Evolutionary conservation across 2,113 vertebrate species (phyloP), one percentile per base, ranked within the genome.

Genomic region (Protomyctophum bolini): DNA sequence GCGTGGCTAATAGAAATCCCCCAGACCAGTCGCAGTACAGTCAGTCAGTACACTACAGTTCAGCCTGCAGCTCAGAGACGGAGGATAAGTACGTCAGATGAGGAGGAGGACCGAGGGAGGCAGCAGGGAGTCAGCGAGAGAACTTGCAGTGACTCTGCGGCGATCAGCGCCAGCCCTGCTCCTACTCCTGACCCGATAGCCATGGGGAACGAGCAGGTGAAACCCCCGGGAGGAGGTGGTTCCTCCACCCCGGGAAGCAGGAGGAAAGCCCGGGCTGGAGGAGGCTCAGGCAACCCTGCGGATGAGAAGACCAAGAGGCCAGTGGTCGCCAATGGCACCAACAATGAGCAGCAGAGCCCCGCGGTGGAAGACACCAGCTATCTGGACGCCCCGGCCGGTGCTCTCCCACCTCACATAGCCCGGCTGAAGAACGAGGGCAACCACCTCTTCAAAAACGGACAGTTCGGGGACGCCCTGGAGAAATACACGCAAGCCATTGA

Each of bases 181-280:
- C 21, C 21, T 21, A 21, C 21, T 21, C 21, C 21, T 21, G 21
- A 21, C 21, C 21, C 2, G 21, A 21, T 21, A 68, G 79, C 71
- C 0, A 98, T 98, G 97, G 97, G 97, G 68, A 98, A 96, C 88
- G 75, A 93, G 15, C 95, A 96, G 77, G 94, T 94, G 68, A 98
- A 95, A 90, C 83, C 88, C 71, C 86, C 66, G 56, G 79, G 10
- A 10, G 14, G 54, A 21, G 14, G 14, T 7, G 63, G 63, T 6
- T 48, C 8, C 10, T 6, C 15, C 28, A 65, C 28, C 15, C 63
- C 63, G 33, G 63, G 63, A 10, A 29, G 12, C 63, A 65, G 49
- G 21, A 33, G 48, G 4, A 10, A 50, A 52, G 0, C 66, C 0
- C 45, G 80, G 28, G 75, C 63, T 14, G 83, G 69, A 8, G 68